A percentile compares a stretch with the other conserved stretches of the same genome.
Conservation (phyloP, 2,797 vertebrate species). For the Aselliscus stoliczkanus region DNA sequence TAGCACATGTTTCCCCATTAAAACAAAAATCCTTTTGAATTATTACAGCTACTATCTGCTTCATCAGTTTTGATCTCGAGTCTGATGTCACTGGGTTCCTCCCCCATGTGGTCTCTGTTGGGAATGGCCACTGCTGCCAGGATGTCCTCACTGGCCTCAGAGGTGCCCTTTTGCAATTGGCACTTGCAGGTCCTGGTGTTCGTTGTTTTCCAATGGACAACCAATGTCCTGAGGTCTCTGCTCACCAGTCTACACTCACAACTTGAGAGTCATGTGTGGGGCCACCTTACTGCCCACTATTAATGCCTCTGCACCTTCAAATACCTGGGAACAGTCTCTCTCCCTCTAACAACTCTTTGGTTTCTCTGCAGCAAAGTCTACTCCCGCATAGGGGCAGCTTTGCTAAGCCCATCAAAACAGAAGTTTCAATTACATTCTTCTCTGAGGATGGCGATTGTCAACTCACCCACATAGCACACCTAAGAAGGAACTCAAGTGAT, state of each 20-base stretch:
- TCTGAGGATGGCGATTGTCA: neutral
- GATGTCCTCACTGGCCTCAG: neutral
- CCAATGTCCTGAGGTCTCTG: neutral
- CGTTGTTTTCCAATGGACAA: neutral
- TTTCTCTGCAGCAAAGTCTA: neutral
- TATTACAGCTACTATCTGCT: neutral
- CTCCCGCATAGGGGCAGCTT: neutral
- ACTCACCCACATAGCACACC: neutral
- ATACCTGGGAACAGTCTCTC: neutral
- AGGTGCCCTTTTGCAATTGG: neutral
- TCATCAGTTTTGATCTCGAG: neutral
- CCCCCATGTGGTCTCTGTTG: accelerated
- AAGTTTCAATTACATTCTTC: neutral
- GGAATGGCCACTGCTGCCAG: neutral
- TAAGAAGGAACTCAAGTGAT: neutral
- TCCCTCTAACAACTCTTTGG: neutral
- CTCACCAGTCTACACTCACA: neutral
- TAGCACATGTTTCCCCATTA: neutral
- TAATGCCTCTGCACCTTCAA: neutral
- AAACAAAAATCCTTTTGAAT: neutral
- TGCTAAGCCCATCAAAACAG: neutral
- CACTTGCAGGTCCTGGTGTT: neutral
- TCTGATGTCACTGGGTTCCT: no score
- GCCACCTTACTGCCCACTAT: no score
- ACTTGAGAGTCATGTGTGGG: neutral